Percentiles rank a stretch among this genome's conserved stretches.
Evolutionary conservation across 2,888 invertebrate genomes (phyloP).

Genomic region (Drepanosiphum platanoidis): DNA sequence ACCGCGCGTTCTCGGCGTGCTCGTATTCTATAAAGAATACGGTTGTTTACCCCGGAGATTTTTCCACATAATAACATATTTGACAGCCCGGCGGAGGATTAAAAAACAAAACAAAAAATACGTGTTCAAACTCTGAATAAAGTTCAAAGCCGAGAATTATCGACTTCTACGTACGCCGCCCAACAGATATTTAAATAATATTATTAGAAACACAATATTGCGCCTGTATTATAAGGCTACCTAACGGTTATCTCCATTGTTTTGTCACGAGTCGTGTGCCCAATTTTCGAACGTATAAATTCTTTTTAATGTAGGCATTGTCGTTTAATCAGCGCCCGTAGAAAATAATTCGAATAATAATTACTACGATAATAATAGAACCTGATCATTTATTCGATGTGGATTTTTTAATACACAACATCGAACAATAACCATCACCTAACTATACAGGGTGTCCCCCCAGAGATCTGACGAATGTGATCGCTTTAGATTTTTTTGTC

Average conservation of each 20-base stretch:
- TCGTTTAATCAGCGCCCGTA: not conserved
- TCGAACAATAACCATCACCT: too few relatives aligned
- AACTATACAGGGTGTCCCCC: too few relatives aligned
- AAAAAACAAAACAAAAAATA: not conserved
- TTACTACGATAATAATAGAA: not conserved
- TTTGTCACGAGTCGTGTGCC: not conserved
- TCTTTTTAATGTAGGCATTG: too few relatives aligned
- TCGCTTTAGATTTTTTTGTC: too few relatives aligned
- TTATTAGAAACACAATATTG: too few relatives aligned
- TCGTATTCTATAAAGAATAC: not conserved
- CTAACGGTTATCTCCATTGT: slow-evolving; percentile 25
- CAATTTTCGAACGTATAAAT: slow-evolving; percentile 1
- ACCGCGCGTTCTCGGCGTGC: not conserved
- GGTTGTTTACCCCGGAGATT: not conserved
- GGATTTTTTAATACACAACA: too few relatives aligned
- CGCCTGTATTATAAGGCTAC: not conserved
- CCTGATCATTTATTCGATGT: too few relatives aligned
- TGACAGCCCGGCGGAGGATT: not conserved
- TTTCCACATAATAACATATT: not conserved
- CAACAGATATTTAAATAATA: too few relatives aligned
- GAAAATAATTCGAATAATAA: not conserved
- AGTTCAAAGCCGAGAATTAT: not conserved
- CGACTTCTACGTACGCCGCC: not conserved
- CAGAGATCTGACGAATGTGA: too few relatives aligned
- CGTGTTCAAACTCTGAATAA: not conserved